Conservation (phyloP, 1,140 invertebrate species). For the Brachionus rubens region DNA sequence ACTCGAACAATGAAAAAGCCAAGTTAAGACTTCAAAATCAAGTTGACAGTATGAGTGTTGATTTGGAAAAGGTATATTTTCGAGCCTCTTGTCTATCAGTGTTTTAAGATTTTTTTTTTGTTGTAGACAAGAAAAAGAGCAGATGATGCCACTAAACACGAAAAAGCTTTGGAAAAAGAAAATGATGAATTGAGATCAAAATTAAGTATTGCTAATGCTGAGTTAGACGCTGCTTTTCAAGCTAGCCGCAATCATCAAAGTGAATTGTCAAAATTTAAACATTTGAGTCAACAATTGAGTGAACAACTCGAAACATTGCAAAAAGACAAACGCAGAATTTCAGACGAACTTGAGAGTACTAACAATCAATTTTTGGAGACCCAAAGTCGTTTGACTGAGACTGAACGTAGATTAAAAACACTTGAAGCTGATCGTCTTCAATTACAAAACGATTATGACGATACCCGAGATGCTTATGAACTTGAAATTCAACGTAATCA, state of each 20-base stretch:
- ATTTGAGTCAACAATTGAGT: constrained; percentile 23
- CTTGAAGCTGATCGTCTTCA: constrained; percentile 40
- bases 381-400: not conserved
- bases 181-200: not conserved
- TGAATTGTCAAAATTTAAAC: constrained; percentile 33
- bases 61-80: constrained; percentile 12
- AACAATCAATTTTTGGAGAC: constrained; percentile 28
- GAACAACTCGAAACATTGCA: constrained; percentile 27
- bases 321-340: constrained; percentile 38
- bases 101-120: not conserved
- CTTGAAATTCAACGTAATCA: constrained; percentile 13
- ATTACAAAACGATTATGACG: constrained; percentile 10
- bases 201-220: constrained; percentile 21
- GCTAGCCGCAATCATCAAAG: constrained; percentile 23
- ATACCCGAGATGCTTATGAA: constrained; percentile 1
- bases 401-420: not conserved
- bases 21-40: constrained; percentile 43
- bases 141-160: constrained; percentile 3
- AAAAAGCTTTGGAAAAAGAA: constrained; percentile 46
- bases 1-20: constrained; percentile 35
- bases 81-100: not conserved
- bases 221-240: constrained; percentile 41
- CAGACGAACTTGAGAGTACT: constrained; percentile 29
- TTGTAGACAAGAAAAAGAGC: constrained; percentile 21
- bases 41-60: constrained; percentile 19